Conservation (phyloP, 53 echinoderm and acorn worm genomes). For the Echinarachnius parma region DNA sequence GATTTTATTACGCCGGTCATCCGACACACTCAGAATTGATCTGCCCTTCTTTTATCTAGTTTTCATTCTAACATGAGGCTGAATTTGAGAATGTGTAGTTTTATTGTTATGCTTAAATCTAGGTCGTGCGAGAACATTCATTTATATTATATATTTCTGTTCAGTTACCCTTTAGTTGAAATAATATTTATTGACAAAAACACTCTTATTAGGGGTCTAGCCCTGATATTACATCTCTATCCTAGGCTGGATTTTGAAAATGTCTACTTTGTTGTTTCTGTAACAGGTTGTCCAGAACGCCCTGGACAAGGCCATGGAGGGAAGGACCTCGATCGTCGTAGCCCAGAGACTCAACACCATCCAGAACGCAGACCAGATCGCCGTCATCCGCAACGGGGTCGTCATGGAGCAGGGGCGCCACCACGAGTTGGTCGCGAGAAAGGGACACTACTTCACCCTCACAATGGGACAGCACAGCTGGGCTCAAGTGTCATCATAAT, state of each 20-base stretch:
- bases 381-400: slow-evolving; percentile 70
- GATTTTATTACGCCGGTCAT: no score
- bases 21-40: no score
- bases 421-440: slow-evolving; percentile 57
- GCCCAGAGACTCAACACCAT: slow-evolving; percentile 84
- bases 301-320: slow-evolving; percentile 65
- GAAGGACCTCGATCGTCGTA: slow-evolving; percentile 81
- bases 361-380: slow-evolving; percentile 77
- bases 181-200: no score
- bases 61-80: no score
- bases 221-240: no score
- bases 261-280: not conserved
- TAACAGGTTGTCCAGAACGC: slow-evolving; percentile 56
- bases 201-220: no score
- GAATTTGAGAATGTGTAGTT: no score
- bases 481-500: no score
- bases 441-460: slow-evolving; percentile 65
- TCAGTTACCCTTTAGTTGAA: no score
- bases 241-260: not conserved
- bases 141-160: no score
- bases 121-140: no score
- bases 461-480: slow-evolving; percentile 38
- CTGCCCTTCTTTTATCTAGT: not conserved
- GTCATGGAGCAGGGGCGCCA: slow-evolving; percentile 71
- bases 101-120: no score